Evolutionary conservation across 2,888 invertebrate genomes (phyloP), one percentile per base, ranked within the genome.

Genomic region (Ennomos fuscantarius): DNA sequence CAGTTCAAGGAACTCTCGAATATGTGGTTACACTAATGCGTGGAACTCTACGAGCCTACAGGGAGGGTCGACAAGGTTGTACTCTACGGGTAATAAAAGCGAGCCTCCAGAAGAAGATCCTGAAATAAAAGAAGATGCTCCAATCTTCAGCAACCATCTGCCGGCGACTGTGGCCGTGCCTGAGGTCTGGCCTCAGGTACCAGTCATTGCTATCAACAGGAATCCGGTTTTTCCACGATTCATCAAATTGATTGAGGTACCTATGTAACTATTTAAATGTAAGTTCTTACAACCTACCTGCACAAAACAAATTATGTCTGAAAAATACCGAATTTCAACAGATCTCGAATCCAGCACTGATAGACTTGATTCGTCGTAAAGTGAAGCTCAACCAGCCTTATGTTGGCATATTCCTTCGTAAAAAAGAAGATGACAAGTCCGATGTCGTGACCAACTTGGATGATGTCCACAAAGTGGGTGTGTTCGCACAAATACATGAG

Each of bases 191-290:
- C 99, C 99, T 0, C 96, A 97, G 81, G 95, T 99, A 13, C 99
- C 99, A 2, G 95, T 99, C 8, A 96, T 99, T 69, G 98, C 99
- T 0, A 97, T 99, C 65, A 96, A 94, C 75, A 94, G 98, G 69
- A 98, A 99, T 92, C 99, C 99, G 5, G 97, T 99, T 1, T 99
- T 99, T 91, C 99, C 99, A 13, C 95, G 98, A 70, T 99, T 99
- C 86, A 98, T 99, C 70, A 99, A 99, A 92, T 94, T 99, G 69
- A 95, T 99, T 63, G 99, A 99, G 94, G 97, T 97, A 68, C 60
- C 64, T 61, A 48, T 1, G 2, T 39, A 39, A 15, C 15, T 24
- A 24, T 2, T 3, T 24, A 24, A 24, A 24, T 24, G 24, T 24
- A 24, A 3, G 24, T 24, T 24, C 3, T 24, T 24, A 24, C 5